These are phyloP conservation scores for Brachirus orientalis DNA, from an alignment of 2,113 vertebrate genomes.

Conservation along the genomic window DNA sequence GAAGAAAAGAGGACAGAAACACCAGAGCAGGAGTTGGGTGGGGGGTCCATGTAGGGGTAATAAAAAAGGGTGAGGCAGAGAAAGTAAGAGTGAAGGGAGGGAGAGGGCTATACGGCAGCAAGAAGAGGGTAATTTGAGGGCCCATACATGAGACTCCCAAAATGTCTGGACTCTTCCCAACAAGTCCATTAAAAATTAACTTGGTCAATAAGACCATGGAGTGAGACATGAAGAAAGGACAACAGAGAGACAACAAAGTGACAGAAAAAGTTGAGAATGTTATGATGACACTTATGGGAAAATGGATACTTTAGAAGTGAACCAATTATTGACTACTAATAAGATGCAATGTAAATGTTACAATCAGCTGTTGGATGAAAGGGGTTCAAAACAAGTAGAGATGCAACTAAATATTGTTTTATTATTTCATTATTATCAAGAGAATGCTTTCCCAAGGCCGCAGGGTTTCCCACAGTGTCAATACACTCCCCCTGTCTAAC, in stretches of 20 bases:
- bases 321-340: background rate
- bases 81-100: constrained; percentile 59
- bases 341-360: background rate
- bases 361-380: no score
- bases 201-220: constrained; percentile 51
- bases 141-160: constrained; percentile 63
- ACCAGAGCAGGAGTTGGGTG: constrained; percentile 46
- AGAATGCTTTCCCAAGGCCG: no score
- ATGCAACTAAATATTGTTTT: no score
- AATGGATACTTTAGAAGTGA: background rate
- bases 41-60: constrained; percentile 36
- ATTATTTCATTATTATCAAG: no score
- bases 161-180: constrained; percentile 76
- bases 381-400: no score
- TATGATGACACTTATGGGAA: constrained; percentile 6
- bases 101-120: constrained; percentile 38
- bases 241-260: constrained; percentile 21
- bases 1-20: constrained; percentile 53
- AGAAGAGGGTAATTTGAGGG: constrained; percentile 73
- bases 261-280: constrained; percentile 3
- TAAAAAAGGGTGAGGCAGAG: constrained; percentile 50
- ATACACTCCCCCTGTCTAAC: no score
- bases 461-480: no score
- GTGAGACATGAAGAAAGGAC: constrained; percentile 33
- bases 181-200: constrained; percentile 79